These are phyloP conservation scores for Hydraecia micacea DNA, from an alignment of 2,888 invertebrate species.

Conservation along the genomic window DNA sequence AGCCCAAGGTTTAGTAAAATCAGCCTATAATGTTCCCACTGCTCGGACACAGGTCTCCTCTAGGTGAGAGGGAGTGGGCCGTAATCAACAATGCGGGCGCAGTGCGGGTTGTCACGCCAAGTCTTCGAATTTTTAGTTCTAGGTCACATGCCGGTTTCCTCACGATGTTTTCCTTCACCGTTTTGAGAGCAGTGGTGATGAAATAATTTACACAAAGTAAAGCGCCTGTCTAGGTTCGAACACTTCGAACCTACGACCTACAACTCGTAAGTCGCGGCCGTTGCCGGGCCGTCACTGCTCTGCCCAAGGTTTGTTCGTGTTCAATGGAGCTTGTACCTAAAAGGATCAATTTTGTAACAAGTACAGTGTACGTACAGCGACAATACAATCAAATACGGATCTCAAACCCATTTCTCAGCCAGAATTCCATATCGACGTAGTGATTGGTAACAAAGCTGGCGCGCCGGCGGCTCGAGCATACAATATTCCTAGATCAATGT, in stretches of 20 bases:
- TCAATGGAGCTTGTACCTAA: not conserved
- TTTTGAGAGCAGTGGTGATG: not conserved
- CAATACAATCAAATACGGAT: slow-evolving; percentile 57
- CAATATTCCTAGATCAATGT: slow-evolving; percentile 65
- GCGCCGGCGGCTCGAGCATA: slow-evolving; percentile 44
- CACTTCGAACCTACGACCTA: not conserved
- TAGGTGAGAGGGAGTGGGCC: not conserved
- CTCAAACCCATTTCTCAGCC: slow-evolving; percentile 51
- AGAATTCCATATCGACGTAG: slow-evolving; percentile 54
- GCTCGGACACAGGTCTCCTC: not conserved
- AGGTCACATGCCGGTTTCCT: not conserved
- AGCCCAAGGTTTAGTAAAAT: not conserved
- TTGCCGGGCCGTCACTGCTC: not conserved
- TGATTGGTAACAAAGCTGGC: slow-evolving; percentile 54
- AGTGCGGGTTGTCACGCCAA: not conserved
- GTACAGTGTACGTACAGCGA: slow-evolving; percentile 19
- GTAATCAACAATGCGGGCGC: not conserved
- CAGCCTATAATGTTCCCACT: not conserved
- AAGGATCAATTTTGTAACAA: slow-evolving; percentile 11
- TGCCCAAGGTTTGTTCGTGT: not conserved
- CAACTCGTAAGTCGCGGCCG: not conserved
- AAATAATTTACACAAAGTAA: not conserved
- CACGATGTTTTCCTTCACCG: not conserved
- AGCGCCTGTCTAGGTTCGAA: not conserved
- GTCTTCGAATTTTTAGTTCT: too few species aligned